Conservation (phyloP, 2,888 invertebrate genomes). For the Boloria euphrosyne region DNA sequence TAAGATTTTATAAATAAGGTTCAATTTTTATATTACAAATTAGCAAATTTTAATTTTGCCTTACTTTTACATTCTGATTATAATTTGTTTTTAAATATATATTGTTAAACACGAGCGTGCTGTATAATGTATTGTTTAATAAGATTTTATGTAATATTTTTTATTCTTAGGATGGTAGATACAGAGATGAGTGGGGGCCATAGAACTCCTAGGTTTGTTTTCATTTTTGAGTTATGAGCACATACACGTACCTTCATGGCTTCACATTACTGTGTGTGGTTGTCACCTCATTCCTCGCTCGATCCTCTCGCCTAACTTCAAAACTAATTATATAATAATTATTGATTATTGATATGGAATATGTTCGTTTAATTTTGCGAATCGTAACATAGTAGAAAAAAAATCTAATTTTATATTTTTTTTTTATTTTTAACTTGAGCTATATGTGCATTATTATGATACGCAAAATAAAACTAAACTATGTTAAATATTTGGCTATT, state of each 20-base stretch:
- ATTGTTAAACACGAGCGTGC: constrained; percentile 1
- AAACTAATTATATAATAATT: constrained; percentile 26
- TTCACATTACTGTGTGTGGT: constrained; percentile 41
- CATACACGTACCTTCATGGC: constrained; percentile 51
- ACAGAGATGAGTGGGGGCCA: constrained; percentile 86
- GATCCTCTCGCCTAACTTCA: constrained; percentile 44
- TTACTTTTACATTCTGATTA: constrained; percentile 10
- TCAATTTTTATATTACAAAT: constrained; percentile 1
- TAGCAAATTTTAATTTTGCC: constrained; percentile 6
- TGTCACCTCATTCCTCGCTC: constrained; percentile 52
- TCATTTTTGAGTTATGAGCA: constrained; percentile 76
- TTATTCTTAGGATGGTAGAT: constrained; percentile 84
- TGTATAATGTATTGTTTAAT: neutral
- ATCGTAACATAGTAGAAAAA: constrained; percentile 8
- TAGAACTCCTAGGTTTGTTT: constrained; percentile 87
- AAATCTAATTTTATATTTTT: neutral
- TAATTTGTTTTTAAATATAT: constrained; percentile 4
- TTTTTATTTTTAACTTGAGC: too few relatives aligned
- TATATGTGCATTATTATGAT: neutral
- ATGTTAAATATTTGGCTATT: neutral
- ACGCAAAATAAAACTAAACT: constrained; percentile 14
- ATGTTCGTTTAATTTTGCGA: constrained; percentile 30
- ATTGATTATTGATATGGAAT: constrained; percentile 15
- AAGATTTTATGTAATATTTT: constrained; percentile 49
- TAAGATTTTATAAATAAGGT: neutral